Evolutionary conservation across 2,888 invertebrate genomes (phyloP), one percentile per base, ranked within the genome.

Genomic region (Chouioia cunea): DNA sequence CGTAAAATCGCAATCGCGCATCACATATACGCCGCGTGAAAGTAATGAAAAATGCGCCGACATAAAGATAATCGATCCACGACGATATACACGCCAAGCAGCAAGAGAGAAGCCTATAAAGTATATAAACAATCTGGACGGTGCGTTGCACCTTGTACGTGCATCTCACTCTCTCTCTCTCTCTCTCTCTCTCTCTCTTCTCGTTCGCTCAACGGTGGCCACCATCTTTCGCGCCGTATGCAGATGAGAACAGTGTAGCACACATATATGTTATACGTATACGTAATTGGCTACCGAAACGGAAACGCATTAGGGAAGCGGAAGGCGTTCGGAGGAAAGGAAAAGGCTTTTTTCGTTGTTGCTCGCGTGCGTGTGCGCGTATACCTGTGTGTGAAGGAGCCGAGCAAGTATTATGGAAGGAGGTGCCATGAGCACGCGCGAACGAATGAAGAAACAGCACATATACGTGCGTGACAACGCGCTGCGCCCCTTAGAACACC

Each of bases 401-500:
- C 57, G 73, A 70, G 73, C 75, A 74, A 72, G 79, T 77, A 79
- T 78, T 81, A 80, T 78, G 77, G 76, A 76, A 75, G 70, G 76
- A 75, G 76, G 76, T 74, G 76, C 76, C 76, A 74, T 77, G 80
- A 78, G 76, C 76, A 81, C 82, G 81, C 83, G 83, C 83, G 84
- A 83, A 83, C 82, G 82, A 82, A 27, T 27, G 27, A 6, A 27
- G 27, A 27, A 27, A 27, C 27, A 36, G 15, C 58, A 71, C 71
- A 72, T 71, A 66, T 27, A 27, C 68, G 69, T 43, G 67, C 63
- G 68, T 58, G 69, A 57, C 58, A 65, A 66, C 57, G 73, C 66
- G 71, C 53, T 67, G 68, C 67, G 18, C 47, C 22, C 20, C 22
- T 46, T 15, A 12, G 16, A 2, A 14, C 22, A 53, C 22, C n/a